Conservation (phyloP, 2,113 vertebrate genomes). For the Ammodytes dubius region DNA sequence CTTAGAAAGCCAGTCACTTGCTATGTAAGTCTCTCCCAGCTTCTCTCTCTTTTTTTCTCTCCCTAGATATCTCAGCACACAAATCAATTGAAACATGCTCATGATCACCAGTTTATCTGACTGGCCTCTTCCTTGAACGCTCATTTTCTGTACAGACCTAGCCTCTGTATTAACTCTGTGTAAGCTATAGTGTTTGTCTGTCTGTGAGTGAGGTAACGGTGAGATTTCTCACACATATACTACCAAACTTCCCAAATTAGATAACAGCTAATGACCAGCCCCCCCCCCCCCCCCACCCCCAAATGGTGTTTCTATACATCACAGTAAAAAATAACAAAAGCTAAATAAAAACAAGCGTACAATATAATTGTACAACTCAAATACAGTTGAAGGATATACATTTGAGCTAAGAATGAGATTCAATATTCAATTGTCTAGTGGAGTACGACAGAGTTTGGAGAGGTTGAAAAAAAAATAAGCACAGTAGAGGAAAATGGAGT, state of each 20-base stretch:
- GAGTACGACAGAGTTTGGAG: background rate
- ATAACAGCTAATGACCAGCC: background rate
- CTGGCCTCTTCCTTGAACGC: conserved; percentile 54
- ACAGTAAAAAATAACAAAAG: background rate
- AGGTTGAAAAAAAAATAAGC: background rate
- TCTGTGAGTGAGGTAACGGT: background rate
- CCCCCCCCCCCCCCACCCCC: background rate
- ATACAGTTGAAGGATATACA: background rate
- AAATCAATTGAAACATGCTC: conserved; percentile 43
- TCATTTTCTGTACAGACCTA: conserved; percentile 21
- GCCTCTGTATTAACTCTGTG: conserved; percentile 3
- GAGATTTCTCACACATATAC: background rate
- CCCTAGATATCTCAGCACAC: conserved; percentile 5
- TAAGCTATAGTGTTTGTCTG: background rate
- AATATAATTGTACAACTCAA: background rate
- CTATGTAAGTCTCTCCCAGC: conserved; percentile 13
- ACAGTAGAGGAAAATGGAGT: background rate
- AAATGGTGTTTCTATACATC: background rate
- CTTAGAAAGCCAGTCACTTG: conserved; percentile 15
- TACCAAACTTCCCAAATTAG: background rate
- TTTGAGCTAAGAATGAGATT: background rate
- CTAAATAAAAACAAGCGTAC: background rate
- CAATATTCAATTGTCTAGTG: background rate
- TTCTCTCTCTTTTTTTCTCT: background rate
- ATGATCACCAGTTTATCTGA: conserved; percentile 60